Conservation (phyloP, 2,797 vertebrate genomes). For the Lates japonicus region DNA sequence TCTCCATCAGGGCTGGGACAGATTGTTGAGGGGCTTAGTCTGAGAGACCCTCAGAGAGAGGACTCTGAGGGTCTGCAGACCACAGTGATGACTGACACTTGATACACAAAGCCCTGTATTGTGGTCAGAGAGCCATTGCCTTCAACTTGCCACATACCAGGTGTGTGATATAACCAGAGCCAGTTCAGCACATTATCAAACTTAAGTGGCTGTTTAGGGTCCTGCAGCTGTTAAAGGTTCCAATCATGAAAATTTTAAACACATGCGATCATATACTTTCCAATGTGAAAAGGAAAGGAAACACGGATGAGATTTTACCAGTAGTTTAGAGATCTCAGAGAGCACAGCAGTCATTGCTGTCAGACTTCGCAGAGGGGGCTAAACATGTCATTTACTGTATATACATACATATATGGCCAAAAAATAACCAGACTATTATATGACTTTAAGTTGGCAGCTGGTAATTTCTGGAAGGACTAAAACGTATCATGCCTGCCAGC, state of each 20-base stretch:
- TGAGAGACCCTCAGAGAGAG: slow-evolving; percentile 68
- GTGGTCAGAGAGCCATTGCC: slow-evolving; percentile 70
- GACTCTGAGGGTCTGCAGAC: slow-evolving; percentile 67
- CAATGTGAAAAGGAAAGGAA: slow-evolving; percentile 8
- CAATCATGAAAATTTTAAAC: slow-evolving; percentile 51
- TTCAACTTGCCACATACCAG: slow-evolving; percentile 78
- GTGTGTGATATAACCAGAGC: slow-evolving; percentile 77
- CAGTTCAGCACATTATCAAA: slow-evolving; percentile 74
- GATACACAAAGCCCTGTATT: slow-evolving; percentile 82
- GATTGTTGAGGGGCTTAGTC: slow-evolving; percentile 71
- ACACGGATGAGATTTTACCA: slow-evolving; percentile 28
- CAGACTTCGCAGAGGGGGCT: slow-evolving; percentile 44
- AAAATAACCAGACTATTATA: slow-evolving; percentile 36
- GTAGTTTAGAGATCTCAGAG: slow-evolving; percentile 37
- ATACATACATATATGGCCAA: slow-evolving; percentile 16
- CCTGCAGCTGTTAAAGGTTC: slow-evolving; percentile 64
- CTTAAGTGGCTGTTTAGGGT: slow-evolving; percentile 67
- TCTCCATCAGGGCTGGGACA: slow-evolving; percentile 68
- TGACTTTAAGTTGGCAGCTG: slow-evolving; percentile 42
- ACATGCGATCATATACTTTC: slow-evolving; percentile 51
- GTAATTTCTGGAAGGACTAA: slow-evolving; percentile 28
- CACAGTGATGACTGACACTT: slow-evolving; percentile 77
- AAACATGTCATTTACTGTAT: slow-evolving; percentile 39
- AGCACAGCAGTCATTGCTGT: slow-evolving; percentile 35
- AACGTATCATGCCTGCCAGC: slow-evolving; percentile 11